phyloP scores from a whole-genome alignment of 2,888 invertebrate species.

The Idaea straminata region DNA sequence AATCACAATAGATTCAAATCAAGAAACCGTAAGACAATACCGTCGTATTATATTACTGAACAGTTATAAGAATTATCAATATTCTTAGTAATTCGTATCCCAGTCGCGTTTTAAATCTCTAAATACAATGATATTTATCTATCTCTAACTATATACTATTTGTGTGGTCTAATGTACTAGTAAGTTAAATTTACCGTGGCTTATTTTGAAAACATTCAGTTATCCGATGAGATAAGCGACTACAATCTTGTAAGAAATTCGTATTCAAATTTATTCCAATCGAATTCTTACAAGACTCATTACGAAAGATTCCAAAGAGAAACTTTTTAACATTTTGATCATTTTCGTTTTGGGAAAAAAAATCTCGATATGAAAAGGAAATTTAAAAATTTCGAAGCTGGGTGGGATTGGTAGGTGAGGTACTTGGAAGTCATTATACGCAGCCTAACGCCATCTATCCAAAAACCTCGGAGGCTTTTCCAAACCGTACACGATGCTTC shows the following conservation, averaged over 20 bases:
- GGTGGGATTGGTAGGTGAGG: conserved; percentile 32
- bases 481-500: conserved; percentile 66
- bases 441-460: conserved; percentile 77
- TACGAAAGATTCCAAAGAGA: conserved; percentile 24
- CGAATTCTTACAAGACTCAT: conserved; percentile 36
- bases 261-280: conserved; percentile 51
- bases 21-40: neutral
- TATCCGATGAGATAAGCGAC: conserved; percentile 38
- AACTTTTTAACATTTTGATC: conserved; percentile 31
- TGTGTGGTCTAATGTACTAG: conserved; percentile 21
- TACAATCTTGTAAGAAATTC: conserved; percentile 34
- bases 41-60: neutral
- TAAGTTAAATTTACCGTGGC: conserved; percentile 17
- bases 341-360: conserved; percentile 22
- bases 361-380: neutral
- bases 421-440: conserved; percentile 56
- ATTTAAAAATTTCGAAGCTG: conserved; percentile 1
- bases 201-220: conserved; percentile 32
- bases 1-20: neutral
- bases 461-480: conserved; percentile 75
- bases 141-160: conserved; percentile 6
- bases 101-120: conserved; percentile 14
- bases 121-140: conserved; percentile 10
- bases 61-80: neutral
- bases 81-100: conserved; percentile 9